Percentiles rank a stretch among this genome's conserved stretches.
phyloP scores from a whole-genome alignment of 2,797 vertebrate genomes.

The Catharus ustulatus region DNA sequence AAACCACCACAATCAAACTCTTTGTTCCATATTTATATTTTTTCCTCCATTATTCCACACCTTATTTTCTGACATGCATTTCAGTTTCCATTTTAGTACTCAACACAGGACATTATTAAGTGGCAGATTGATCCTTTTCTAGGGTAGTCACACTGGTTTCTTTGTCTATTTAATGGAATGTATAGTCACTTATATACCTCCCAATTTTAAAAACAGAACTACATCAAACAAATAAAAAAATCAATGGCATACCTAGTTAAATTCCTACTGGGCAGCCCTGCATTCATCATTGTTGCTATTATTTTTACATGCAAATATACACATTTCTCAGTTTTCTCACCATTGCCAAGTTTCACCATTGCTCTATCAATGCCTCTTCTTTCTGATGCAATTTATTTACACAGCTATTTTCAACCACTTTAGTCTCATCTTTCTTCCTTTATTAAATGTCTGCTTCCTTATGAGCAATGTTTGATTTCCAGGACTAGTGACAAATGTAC shows the following conservation, averaged over 20 bases:
- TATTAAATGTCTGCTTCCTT: not conserved
- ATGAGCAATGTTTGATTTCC: not conserved
- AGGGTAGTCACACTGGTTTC: not conserved
- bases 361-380: not conserved
- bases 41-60: not conserved
- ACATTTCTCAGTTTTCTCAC: not conserved
- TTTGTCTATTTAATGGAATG: not conserved
- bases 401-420: not conserved
- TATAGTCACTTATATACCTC: not conserved
- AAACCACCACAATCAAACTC: not conserved
- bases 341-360: not conserved
- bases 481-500: not conserved
- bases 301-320: not conserved
- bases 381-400: not conserved
- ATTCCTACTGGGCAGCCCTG: not conserved
- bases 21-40: not conserved
- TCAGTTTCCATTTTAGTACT: not conserved
- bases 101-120: not conserved
- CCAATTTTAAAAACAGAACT: not conserved
- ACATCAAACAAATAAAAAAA: not conserved
- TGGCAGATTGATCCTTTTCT: not conserved
- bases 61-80: not conserved
- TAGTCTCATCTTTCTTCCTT: not conserved
- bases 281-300: not conserved
- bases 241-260: not conserved